Percentiles rank a stretch among this genome's conserved stretches.
phyloP scores from a whole-genome alignment of 2,113 vertebrate species.

The Coreoperca whiteheadi region DNA sequence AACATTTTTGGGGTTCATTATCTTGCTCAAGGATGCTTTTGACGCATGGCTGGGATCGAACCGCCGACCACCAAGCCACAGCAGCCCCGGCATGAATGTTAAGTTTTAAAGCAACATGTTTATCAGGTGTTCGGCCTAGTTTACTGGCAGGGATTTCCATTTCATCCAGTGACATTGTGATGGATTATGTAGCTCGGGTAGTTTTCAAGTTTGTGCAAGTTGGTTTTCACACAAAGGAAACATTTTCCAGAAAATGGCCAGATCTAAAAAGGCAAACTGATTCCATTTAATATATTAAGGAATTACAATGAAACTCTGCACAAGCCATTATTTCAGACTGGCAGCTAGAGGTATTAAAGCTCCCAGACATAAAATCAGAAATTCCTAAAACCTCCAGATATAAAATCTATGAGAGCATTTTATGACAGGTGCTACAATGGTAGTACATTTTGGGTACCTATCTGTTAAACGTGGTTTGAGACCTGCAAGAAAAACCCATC shows the following conservation, averaged over 20 bases:
- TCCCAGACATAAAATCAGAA: background rate
- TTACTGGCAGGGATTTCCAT: background rate
- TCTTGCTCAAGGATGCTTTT: too few species aligned
- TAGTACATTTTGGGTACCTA: background rate
- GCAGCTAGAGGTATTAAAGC: background rate
- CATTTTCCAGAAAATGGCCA: background rate
- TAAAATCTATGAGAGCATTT: background rate
- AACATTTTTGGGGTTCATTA: too few species aligned
- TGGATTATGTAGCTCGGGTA: background rate
- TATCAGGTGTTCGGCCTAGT: too few species aligned
- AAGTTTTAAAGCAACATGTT: background rate
- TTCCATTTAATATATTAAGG: background rate
- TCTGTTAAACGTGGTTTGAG: background rate
- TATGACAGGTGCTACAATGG: background rate
- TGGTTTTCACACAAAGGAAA: background rate
- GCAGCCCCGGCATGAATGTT: too few species aligned
- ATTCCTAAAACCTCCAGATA: background rate
- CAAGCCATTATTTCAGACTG: background rate
- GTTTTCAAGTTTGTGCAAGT: background rate
- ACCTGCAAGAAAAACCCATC: background rate
- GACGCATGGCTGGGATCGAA: too few species aligned
- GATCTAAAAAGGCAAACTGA: background rate
- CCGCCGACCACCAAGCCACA: too few species aligned
- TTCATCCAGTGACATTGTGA: background rate
- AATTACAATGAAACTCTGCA: background rate